Evolutionary conservation across 2,113 vertebrate genomes (phyloP).

Genomic region (Pygathrix nemaeus): DNA sequence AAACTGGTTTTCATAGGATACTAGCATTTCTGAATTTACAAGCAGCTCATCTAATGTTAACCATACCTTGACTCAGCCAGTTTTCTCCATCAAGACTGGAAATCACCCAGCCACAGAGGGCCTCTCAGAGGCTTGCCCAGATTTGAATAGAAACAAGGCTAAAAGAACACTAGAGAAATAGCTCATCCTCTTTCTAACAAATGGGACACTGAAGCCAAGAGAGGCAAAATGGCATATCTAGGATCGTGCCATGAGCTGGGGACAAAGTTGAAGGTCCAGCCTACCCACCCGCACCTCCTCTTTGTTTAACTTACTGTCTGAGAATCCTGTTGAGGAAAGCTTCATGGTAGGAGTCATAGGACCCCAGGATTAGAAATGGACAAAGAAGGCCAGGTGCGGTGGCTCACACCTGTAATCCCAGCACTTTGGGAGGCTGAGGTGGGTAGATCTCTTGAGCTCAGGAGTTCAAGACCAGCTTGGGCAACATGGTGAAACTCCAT

Average conservation of each 20-base stretch:
- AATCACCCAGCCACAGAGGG: background rate
- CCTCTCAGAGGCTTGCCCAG: background rate
- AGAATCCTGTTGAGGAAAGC: background rate
- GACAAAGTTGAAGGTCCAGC: background rate
- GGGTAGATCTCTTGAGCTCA: no score
- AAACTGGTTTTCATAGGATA: background rate
- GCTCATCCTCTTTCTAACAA: background rate
- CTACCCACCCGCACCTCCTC: background rate
- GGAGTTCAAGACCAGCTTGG: no score
- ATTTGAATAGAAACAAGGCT: background rate
- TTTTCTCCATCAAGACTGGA: background rate
- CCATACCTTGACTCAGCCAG: background rate
- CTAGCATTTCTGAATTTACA: background rate
- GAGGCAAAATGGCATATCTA: background rate
- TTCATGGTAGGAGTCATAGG: background rate
- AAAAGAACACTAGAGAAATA: background rate
- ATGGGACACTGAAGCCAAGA: background rate
- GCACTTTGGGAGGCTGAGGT: no score
- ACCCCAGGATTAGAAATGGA: background rate
- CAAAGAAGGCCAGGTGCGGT: no score
- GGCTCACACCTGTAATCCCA: no score
- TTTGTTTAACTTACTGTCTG: background rate
- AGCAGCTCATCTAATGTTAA: background rate
- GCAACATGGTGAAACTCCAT: no score
- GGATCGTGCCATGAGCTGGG: background rate